Percentiles rank a stretch among this genome's conserved stretches.
Evolutionary conservation across 2,113 vertebrate genomes (phyloP).

Genomic region (Coptodon bakossiorum): DNA sequence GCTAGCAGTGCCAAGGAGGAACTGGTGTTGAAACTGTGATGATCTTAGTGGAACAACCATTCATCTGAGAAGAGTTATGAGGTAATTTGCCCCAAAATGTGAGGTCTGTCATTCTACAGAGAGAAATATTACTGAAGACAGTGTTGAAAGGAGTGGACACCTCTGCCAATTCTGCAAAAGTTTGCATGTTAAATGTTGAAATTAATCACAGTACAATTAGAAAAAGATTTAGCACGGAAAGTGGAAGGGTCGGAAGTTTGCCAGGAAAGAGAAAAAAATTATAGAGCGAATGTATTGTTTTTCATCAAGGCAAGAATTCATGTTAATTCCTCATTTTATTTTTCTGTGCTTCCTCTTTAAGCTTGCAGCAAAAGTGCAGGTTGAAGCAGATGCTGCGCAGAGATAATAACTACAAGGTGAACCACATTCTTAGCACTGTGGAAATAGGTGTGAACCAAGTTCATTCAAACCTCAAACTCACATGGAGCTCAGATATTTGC

Average conservation of each 20-base stretch:
- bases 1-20: not conserved
- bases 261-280: not conserved
- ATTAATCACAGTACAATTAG: not conserved
- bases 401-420: not conserved
- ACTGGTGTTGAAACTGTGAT: not conserved
- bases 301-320: not conserved
- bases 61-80: not conserved
- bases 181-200: not conserved
- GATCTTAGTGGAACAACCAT: not conserved
- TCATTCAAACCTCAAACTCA: not conserved
- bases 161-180: not conserved
- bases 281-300: not conserved
- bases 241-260: not conserved
- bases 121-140: not conserved
- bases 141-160: not conserved
- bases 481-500: not conserved
- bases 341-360: not conserved
- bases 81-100: not conserved
- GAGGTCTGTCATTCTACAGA: not conserved
- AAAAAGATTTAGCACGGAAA: not conserved
- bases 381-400: not conserved
- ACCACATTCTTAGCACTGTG: not conserved
- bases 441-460: not conserved
- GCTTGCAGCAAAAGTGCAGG: not conserved
- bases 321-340: not conserved